A percentile compares a stretch with the other conserved stretches of the same genome.
phyloP scores from a whole-genome alignment of 2,888 invertebrate species.

The Orthonevra nobilis region DNA sequence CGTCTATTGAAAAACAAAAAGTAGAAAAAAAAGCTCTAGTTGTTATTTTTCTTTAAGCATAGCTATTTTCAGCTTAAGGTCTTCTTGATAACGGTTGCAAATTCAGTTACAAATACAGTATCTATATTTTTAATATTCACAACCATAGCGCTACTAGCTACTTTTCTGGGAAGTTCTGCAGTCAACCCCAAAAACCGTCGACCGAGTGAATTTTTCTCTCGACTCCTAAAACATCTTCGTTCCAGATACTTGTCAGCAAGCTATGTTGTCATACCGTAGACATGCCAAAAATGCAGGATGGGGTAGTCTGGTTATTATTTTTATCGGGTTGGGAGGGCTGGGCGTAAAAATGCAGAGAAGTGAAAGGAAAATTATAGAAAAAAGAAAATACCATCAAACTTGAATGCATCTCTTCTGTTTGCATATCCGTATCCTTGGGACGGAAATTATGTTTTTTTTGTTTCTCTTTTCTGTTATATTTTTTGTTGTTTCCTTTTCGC shows the following conservation, averaged over 20 bases:
- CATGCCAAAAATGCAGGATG: slow-evolving; percentile 8
- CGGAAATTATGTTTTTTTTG: slow-evolving; percentile 10
- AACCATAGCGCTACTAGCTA: slow-evolving; percentile 6
- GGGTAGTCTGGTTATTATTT: slow-evolving; percentile 34
- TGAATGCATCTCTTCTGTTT: slow-evolving; percentile 40
- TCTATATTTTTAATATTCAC: background rate
- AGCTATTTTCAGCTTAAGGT: background rate
- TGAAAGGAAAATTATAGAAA: background rate
- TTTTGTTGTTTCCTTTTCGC: background rate
- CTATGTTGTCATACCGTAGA: slow-evolving; percentile 13
- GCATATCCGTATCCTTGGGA: slow-evolving; percentile 39
- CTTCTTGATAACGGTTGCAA: slow-evolving; percentile 14
- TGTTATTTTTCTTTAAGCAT: background rate
- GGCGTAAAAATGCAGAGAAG: too few species aligned
- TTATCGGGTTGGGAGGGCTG: too few species aligned
- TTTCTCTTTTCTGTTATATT: background rate
- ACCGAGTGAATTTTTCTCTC: too few species aligned
- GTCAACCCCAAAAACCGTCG: too few species aligned
- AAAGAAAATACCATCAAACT: slow-evolving; percentile 8
- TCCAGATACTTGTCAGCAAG: slow-evolving; percentile 24
- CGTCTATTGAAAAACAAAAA: too few species aligned
- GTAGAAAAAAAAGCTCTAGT: too few species aligned
- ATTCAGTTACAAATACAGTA: slow-evolving; percentile 25
- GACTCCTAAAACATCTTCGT: background rate
- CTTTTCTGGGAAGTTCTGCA: slow-evolving; percentile 4